These are phyloP conservation scores for Macropis europaea DNA, from an alignment of 2,888 invertebrate genomes.

Conservation along the genomic window DNA sequence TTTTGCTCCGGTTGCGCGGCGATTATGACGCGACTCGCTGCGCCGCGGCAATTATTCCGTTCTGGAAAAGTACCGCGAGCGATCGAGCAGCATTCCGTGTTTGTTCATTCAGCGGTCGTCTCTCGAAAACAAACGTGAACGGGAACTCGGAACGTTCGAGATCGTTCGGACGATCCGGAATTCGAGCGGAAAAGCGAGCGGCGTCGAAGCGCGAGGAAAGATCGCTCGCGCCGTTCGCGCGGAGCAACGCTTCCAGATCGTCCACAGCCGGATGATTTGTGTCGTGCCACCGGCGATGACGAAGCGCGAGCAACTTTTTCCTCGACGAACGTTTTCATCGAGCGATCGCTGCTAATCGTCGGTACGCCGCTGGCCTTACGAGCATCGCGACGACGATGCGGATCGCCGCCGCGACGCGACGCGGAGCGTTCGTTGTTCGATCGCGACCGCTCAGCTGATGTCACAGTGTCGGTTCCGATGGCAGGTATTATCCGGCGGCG, in stretches of 20 bases:
- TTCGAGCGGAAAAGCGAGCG: too few relatives aligned
- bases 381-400: too few relatives aligned
- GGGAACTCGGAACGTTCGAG: not conserved
- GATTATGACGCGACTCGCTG: conserved; percentile 8
- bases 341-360: too few relatives aligned
- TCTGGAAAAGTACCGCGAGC: conserved; percentile 23
- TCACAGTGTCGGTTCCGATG: conserved; percentile 25
- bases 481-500: conserved; percentile 15
- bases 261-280: too few relatives aligned
- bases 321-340: too few relatives aligned
- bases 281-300: too few relatives aligned
- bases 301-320: too few relatives aligned
- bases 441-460: conserved; percentile 21
- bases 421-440: conserved; percentile 11
- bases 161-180: not conserved
- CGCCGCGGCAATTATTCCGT: conserved; percentile 4
- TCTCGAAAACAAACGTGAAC: too few relatives aligned
- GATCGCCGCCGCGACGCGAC: too few relatives aligned
- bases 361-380: too few relatives aligned
- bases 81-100: conserved; percentile 3
- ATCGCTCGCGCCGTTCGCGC: not conserved
- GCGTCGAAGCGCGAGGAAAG: too few relatives aligned
- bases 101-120: not conserved
- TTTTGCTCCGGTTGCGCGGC: not conserved
- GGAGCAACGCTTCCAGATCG: too few relatives aligned